Percentiles rank a stretch among this genome's conserved stretches.
Conservation (phyloP, 1,140 invertebrate species). For the Nebria ingens region DNA sequence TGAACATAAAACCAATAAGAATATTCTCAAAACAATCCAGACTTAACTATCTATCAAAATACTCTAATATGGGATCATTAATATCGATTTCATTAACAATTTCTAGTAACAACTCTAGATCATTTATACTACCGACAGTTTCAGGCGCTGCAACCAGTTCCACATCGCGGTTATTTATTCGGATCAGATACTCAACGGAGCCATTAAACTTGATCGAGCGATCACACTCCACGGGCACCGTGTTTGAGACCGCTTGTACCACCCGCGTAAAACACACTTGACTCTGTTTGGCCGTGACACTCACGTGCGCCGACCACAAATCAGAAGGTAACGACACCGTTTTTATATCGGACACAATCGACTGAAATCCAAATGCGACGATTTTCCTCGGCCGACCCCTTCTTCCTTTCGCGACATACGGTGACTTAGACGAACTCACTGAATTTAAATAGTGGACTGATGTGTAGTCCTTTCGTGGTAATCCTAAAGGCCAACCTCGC, state of each 20-base stretch:
- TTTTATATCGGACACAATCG: not conserved
- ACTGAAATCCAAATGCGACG: not conserved
- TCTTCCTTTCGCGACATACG: not conserved
- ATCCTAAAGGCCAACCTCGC: not conserved
- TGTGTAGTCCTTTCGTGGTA: not conserved
- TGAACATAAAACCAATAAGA: too few relatives aligned
- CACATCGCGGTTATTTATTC: constrained; percentile 1
- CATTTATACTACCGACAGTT: not conserved
- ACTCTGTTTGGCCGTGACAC: not conserved
- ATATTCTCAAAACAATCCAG: too few relatives aligned
- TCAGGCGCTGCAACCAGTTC: not conserved
- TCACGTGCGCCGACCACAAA: not conserved
- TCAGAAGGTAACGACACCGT: not conserved
- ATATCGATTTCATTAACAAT: not conserved
- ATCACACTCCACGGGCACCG: not conserved
- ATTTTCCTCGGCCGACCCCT: not conserved
- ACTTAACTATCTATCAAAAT: constrained; percentile 1
- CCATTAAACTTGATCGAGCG: not conserved
- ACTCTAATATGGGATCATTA: not conserved
- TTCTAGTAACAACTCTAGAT: not conserved
- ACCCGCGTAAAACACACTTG: not conserved
- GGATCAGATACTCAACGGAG: not conserved
- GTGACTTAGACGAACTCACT: not conserved
- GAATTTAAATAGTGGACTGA: not conserved
- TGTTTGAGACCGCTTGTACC: not conserved